A percentile compares a stretch with the other conserved stretches of the same genome.
Conservation (phyloP, 2,888 invertebrate species). For the Pheosia tremula region DNA sequence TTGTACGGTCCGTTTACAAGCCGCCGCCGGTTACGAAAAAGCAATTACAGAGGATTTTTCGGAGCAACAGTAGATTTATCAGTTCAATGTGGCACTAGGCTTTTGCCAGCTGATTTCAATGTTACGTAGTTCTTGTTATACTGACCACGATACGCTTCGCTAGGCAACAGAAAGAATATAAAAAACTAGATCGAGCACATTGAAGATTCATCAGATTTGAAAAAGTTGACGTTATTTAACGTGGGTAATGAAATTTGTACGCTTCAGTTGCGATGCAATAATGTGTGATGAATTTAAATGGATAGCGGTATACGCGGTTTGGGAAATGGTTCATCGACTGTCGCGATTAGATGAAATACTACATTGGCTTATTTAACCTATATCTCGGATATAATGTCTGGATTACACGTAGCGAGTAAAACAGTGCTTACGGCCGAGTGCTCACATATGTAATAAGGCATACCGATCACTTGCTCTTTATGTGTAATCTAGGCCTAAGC, state of each 20-base stretch:
- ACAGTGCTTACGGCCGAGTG: too few relatives aligned
- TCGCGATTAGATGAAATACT: too few relatives aligned
- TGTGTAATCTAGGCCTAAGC: too few relatives aligned
- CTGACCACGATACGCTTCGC: constrained; percentile 2
- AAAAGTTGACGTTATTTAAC: constrained; percentile 1
- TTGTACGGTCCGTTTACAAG: too few relatives aligned
- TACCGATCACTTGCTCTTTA: too few relatives aligned
- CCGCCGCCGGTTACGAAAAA: too few relatives aligned
- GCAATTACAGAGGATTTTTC: too few relatives aligned
- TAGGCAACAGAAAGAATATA: neutral
- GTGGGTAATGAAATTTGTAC: constrained; percentile 4
- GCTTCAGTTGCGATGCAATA: neutral
- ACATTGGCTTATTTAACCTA: too few relatives aligned
- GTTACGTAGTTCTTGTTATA: neutral
- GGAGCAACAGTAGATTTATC: neutral
- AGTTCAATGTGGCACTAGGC: neutral
- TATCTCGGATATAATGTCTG: too few relatives aligned
- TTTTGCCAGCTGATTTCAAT: neutral
- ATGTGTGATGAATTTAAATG: neutral
- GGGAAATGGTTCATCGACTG: too few relatives aligned
- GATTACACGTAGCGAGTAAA: too few relatives aligned
- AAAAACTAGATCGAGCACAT: neutral
- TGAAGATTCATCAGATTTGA: neutral
- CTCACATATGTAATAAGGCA: too few relatives aligned
- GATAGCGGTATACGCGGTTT: neutral